Evolutionary conservation across 2,113 vertebrate species (phyloP), one percentile per base, ranked within the genome.

Genomic region (Burhinus oedicnemus): DNA sequence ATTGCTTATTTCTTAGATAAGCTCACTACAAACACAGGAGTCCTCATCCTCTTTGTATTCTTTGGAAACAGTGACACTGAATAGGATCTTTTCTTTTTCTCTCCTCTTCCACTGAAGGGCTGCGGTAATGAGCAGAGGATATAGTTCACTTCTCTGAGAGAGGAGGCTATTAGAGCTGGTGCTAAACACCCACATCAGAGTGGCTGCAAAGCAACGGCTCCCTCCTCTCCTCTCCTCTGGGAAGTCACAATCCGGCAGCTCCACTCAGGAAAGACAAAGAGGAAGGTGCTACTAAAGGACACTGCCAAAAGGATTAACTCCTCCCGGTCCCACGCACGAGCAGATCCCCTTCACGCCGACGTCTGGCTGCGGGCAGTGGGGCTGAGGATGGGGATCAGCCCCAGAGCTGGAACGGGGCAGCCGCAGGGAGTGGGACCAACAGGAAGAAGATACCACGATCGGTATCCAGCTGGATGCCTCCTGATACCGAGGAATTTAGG

Each of bases 41-140:
- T 89, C 90, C 93, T 97, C 91, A 71, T 96, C 75, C 94, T 96
- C 95, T 96, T 95, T 76, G 96, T 96, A 96, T 97, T 98, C 97
- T 95, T 97, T 96, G 91, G 95, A 55, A 93, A 78, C 45, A 83
- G 91, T 29, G 47, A 74, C 91, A 57, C 74, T 90, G 95, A 96
- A 96, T 47, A 89, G 87, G 78, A 88, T 83, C 75, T 36, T 92
- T 91, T 83, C 90, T 93, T 75, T 64, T 18, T 26, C 78, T 94
- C 92, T 91, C 58, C 55, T 79, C 64, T 94, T 92, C 93, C 87
- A 96, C 87, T 97, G 96, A 97, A 93, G 92, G 93, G 91, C 94
- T 83, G 91, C 89, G 13, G 19, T 93, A 97, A 93, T 93, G 95
- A 97, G 94, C 88, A 14, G 66, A 95, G 96, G 90, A 84, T 97